Evolutionary conservation across 1,140 invertebrate genomes (phyloP).

Genomic region (Drosophila sucinea): DNA sequence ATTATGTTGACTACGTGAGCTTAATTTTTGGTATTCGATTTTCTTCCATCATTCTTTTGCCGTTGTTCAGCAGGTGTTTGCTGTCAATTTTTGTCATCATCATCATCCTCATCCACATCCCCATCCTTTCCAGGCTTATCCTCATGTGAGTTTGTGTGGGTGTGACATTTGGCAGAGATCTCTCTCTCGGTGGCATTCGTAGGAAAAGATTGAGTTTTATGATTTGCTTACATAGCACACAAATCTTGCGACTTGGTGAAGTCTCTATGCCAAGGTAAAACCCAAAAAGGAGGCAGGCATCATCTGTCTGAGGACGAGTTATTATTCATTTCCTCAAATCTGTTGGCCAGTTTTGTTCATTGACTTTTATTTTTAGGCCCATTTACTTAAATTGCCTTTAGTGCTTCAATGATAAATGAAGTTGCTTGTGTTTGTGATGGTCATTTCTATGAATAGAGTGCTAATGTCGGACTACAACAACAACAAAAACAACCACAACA

Average conservation of each 20-base stretch:
- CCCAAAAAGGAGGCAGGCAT: slow-evolving; percentile 10
- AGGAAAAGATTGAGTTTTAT: slow-evolving; percentile 1
- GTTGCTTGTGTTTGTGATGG: slow-evolving; percentile 7
- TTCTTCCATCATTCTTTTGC: not conserved
- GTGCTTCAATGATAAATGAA: slow-evolving; percentile 32
- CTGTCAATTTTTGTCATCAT: slow-evolving; percentile 10
- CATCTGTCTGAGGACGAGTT: slow-evolving; percentile 30
- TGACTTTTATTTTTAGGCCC: slow-evolving; percentile 1
- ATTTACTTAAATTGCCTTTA: not conserved
- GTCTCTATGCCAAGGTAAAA: no score
- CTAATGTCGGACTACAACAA: slow-evolving; percentile 22
- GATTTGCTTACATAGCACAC: slow-evolving; percentile 9
- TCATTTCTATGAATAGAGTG: not conserved
- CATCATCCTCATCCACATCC: not conserved
- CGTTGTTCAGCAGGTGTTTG: slow-evolving; percentile 7
- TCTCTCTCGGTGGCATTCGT: not conserved
- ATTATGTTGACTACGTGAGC: slow-evolving; percentile 11
- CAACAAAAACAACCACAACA: not conserved
- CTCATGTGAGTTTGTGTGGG: not conserved
- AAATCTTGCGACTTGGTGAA: not conserved
- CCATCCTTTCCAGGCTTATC: no score
- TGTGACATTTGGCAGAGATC: not conserved
- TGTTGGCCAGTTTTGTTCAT: slow-evolving; percentile 1
- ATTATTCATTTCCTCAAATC: slow-evolving; percentile 31
- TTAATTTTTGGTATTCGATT: slow-evolving; percentile 11